A percentile compares a stretch with the other conserved stretches of the same genome.
These are phyloP conservation scores for Drosophila takahashii DNA, from an alignment of 1,140 invertebrate genomes.

Conservation along the genomic window DNA sequence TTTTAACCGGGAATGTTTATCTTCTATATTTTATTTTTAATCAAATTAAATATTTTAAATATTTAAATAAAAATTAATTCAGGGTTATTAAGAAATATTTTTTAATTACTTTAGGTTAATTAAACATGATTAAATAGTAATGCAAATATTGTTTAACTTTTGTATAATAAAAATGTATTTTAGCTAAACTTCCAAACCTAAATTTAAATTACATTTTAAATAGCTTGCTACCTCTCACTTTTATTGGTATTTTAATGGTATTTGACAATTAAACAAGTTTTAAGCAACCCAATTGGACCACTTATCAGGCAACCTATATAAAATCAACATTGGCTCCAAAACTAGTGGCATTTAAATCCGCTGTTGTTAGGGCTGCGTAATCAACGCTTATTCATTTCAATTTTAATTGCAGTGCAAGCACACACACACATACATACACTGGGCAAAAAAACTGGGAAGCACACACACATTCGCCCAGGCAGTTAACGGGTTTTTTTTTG, in stretches of 20 bases:
- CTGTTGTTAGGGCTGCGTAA: slow-evolving; percentile 22
- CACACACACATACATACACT: not conserved
- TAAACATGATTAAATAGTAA: too few relatives aligned
- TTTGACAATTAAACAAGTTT: slow-evolving; percentile 10
- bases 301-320: not conserved
- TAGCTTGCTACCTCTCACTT: slow-evolving; percentile 1
- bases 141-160: too few relatives aligned
- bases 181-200: not conserved
- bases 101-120: too few relatives aligned
- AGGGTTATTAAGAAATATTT: too few relatives aligned
- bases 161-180: too few relatives aligned
- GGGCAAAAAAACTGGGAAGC: not conserved
- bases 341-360: slow-evolving; percentile 25
- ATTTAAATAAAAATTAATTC: too few relatives aligned
- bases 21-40: too few relatives aligned
- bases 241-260: slow-evolving; percentile 10
- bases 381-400: slow-evolving; percentile 43
- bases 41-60: too few relatives aligned
- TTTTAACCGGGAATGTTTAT: too few relatives aligned
- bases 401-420: slow-evolving; percentile 40
- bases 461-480: slow-evolving; percentile 18
- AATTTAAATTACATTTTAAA: slow-evolving; percentile 2
- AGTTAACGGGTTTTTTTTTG: slow-evolving; percentile 24
- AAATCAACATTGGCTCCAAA: slow-evolving; percentile 18
- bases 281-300: slow-evolving; percentile 12